These are phyloP conservation scores for Protonibea diacanthus DNA, from an alignment of 2,797 vertebrate species.

Conservation along the genomic window DNA sequence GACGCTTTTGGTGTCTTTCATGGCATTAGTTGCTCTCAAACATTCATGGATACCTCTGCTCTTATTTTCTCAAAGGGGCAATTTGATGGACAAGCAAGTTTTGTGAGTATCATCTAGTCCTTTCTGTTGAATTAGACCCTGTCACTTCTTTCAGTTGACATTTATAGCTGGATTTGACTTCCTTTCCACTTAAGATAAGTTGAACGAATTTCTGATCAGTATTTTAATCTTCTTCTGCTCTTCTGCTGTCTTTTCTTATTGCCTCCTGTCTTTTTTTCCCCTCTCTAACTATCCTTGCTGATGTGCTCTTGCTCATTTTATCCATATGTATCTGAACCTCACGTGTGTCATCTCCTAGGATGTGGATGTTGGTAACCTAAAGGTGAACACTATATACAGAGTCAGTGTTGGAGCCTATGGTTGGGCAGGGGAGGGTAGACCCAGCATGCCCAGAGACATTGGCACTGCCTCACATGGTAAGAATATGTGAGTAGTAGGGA, in stretches of 20 bases:
- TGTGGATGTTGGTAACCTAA: slow-evolving; percentile 88
- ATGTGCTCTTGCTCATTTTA: slow-evolving; percentile 7
- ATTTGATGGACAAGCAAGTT: slow-evolving; percentile 84
- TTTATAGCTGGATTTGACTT: slow-evolving; percentile 11
- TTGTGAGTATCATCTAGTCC: slow-evolving; percentile 76
- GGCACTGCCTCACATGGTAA: slow-evolving; percentile 91
- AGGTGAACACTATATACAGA: slow-evolving; percentile 89
- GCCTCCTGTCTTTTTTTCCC: not conserved
- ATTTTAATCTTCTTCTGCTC: slow-evolving; percentile 2
- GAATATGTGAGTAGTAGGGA: slow-evolving; percentile 36
- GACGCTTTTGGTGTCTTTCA: not conserved
- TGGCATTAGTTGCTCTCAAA: not conserved
- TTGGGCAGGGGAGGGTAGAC: slow-evolving; percentile 90
- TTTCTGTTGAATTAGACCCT: slow-evolving; percentile 8
- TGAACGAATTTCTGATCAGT: slow-evolving; percentile 15
- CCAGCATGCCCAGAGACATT: slow-evolving; percentile 90
- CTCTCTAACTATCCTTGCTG: not conserved
- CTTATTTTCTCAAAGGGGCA: slow-evolving; percentile 76
- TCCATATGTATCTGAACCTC: not conserved
- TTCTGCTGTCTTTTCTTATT: not conserved
- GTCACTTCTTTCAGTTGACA: slow-evolving; percentile 6
- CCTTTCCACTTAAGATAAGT: slow-evolving; percentile 6
- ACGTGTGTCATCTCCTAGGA: slow-evolving; percentile 82
- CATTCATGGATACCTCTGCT: slow-evolving; percentile 18
- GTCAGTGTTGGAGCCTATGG: slow-evolving; percentile 92